phyloP scores from a whole-genome alignment of 2,797 vertebrate species.

The Arctocebus calabarensis region DNA sequence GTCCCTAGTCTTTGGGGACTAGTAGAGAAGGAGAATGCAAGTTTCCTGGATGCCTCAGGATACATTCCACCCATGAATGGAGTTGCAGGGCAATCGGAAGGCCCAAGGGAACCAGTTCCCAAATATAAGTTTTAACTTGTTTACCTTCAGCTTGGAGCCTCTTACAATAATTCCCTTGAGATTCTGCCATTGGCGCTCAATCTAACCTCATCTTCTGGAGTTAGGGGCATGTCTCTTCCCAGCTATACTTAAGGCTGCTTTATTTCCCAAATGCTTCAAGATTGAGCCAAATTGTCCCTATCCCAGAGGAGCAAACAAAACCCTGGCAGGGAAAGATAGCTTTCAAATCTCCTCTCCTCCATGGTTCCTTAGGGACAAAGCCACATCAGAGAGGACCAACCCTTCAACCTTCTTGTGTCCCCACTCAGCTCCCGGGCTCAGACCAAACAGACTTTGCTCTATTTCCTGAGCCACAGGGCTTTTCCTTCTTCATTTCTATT shows the following conservation, averaged over 20 bases:
- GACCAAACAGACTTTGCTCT: slow-evolving; percentile 55
- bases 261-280: slow-evolving; percentile 72
- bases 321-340: slow-evolving; percentile 56
- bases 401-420: slow-evolving; percentile 49
- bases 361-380: slow-evolving; percentile 61
- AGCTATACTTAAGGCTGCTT: slow-evolving; percentile 61
- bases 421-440: neutral
- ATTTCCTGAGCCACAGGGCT: neutral
- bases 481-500: slow-evolving; percentile 45
- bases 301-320: slow-evolving; percentile 75
- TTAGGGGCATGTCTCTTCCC: slow-evolving; percentile 57
- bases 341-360: slow-evolving; percentile 58
- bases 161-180: slow-evolving; percentile 43
- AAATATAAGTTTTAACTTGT: slow-evolving; percentile 79
- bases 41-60: slow-evolving; percentile 55
- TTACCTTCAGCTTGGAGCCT: slow-evolving; percentile 74
- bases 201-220: slow-evolving; percentile 63
- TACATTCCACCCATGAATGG: slow-evolving; percentile 48
- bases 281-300: slow-evolving; percentile 59
- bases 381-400: slow-evolving; percentile 55
- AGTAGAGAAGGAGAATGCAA: neutral
- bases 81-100: slow-evolving; percentile 54
- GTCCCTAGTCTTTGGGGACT: neutral
- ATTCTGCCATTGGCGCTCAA: slow-evolving; percentile 43
- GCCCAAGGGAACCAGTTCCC: slow-evolving; percentile 66